Evolutionary conservation across 2,888 invertebrate species (phyloP).

Genomic region (Acronicta alni): DNA sequence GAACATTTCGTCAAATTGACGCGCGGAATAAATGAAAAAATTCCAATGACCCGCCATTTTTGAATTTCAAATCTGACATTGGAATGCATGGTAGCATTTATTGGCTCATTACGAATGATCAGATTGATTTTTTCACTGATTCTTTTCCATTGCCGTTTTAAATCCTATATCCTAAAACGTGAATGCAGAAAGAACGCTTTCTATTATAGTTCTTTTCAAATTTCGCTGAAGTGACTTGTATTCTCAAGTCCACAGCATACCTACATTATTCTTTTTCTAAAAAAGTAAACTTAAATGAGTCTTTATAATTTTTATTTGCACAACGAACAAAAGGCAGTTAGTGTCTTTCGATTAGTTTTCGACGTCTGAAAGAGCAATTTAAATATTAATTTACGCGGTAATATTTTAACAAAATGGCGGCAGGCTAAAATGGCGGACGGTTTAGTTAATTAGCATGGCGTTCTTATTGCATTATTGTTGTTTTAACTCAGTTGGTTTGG

Average conservation of each 20-base stretch:
- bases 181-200: slow-evolving; percentile 7
- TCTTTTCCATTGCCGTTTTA: slow-evolving; percentile 21
- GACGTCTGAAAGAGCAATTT: slow-evolving; percentile 85
- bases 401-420: slow-evolving; percentile 78
- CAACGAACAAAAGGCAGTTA: slow-evolving; percentile 67
- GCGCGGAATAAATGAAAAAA: slow-evolving; percentile 55
- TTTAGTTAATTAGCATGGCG: slow-evolving; percentile 73
- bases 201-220: background rate
- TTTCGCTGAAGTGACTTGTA: background rate
- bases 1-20: slow-evolving; percentile 70
- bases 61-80: slow-evolving; percentile 80
- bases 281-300: slow-evolving; percentile 54
- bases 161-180: background rate
- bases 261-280: slow-evolving; percentile 23
- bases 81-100: slow-evolving; percentile 64
- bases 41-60: slow-evolving; percentile 67
- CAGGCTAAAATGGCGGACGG: slow-evolving; percentile 60
- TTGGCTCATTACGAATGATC: slow-evolving; percentile 33
- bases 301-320: slow-evolving; percentile 64
- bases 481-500: slow-evolving; percentile 56
- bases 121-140: slow-evolving; percentile 14
- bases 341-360: slow-evolving; percentile 74
- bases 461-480: slow-evolving; percentile 71
- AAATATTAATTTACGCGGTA: slow-evolving; percentile 77
- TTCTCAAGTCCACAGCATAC: slow-evolving; percentile 2